Conservation (phyloP, 2,113 vertebrate genomes). For the Platichthys stellatus region DNA sequence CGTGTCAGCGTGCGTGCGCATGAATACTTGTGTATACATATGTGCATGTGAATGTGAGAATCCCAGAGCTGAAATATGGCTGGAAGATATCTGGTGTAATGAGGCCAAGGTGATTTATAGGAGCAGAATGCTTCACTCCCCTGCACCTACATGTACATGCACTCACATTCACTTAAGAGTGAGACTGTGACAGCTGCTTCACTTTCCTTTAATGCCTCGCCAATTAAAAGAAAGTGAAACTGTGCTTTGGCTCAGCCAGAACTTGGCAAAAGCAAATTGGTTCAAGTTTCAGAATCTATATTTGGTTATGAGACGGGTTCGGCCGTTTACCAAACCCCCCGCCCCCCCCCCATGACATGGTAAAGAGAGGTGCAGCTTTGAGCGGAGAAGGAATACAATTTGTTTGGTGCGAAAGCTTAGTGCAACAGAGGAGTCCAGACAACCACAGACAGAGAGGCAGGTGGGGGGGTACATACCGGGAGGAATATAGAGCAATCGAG, state of each 20-base stretch:
- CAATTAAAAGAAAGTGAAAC: conserved; percentile 33
- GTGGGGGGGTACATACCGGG: background rate
- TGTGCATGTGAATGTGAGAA: background rate
- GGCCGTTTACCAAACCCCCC: conserved; percentile 1
- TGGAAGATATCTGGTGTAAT: conserved; percentile 66
- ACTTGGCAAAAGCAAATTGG: conserved; percentile 12
- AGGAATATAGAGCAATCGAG: background rate
- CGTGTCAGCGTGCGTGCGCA: too few species aligned
- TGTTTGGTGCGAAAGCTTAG: background rate
- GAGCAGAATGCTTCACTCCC: conserved; percentile 44
- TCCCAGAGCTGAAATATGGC: conserved; percentile 26
- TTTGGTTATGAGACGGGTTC: conserved; percentile 6
- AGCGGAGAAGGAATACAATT: background rate
- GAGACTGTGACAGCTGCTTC: conserved; percentile 44
- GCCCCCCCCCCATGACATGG: background rate
- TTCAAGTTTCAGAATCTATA: conserved; percentile 22
- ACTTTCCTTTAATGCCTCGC: conserved; percentile 27
- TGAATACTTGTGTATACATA: background rate
- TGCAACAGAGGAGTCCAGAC: background rate
- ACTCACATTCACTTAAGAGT: conserved; percentile 17
- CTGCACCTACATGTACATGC: conserved; percentile 12
- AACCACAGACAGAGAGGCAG: background rate
- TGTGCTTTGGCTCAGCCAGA: conserved; percentile 5
- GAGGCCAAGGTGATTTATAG: conserved; percentile 67
- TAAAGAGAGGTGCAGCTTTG: background rate